Evolutionary conservation across 2,888 invertebrate species (phyloP), one percentile per base, ranked within the genome.

Genomic region (Lacanobia wlatinum): DNA sequence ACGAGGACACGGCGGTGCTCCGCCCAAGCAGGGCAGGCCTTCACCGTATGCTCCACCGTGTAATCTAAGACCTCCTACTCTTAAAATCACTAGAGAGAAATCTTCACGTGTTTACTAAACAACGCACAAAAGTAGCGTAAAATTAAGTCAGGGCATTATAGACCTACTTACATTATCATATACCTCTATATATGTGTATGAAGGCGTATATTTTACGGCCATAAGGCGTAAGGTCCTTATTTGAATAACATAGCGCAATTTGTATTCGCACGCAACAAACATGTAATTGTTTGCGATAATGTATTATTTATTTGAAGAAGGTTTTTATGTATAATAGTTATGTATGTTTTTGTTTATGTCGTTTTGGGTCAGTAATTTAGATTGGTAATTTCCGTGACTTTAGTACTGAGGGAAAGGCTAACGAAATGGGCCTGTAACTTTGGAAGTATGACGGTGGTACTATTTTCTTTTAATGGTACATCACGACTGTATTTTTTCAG

Each of bases 241-340:
- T 86, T 85, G 79, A 84, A 88, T 85, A 86, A 84, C 82, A 84
- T 73, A 72, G 79, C 75, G 78, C 80, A 85, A 86, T 88, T 88
- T 83, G 86, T 83, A 82, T 78, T 79, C 78, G 77, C 87, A 87
- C 88, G 82, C 85, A 82, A 84, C 77, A 77, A 75, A 64, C 72
- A 58, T 76, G 80, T 87, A 87, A 87, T 87, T 86, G 85, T 83
- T 70, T 40, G 76, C 72, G 80, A 87, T 86, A 86, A 79, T 86
- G 77, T 78, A 48, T 74, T 86, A 86, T 87, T 87, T 84, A 87
- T 84, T 83, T 82, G 67, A 43, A 69, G 40, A 60, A 72, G 53
- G 66, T 76, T 83, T 74, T 77, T 84, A 73, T 66, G 53, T 43
- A 53, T 67, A 14, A n/a, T 43, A 52, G 14, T 23, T 48, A 23